Percentiles rank a stretch among this genome's conserved stretches.
These are phyloP conservation scores for Noctua janthe DNA, from an alignment of 2,888 invertebrate genomes.

Conservation along the genomic window DNA sequence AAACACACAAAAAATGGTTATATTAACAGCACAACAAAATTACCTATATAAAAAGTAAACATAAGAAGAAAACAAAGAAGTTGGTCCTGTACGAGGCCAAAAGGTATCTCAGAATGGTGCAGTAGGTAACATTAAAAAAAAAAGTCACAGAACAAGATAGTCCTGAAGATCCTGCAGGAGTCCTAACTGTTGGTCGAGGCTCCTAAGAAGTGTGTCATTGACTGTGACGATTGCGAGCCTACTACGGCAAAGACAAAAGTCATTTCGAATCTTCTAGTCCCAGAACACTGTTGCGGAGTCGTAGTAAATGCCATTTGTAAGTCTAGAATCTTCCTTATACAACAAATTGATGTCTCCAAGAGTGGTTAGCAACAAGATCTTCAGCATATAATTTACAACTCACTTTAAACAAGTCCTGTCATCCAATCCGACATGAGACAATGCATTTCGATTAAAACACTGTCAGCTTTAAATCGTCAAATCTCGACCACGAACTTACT, in stretches of 20 bases:
- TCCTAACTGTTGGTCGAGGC: background rate
- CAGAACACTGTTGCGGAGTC: background rate
- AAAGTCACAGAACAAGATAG: background rate
- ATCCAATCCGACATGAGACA: background rate
- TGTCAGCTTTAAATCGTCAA: conserved; percentile 27
- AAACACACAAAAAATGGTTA: too few species aligned
- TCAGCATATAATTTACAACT: conserved; percentile 13
- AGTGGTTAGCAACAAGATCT: conserved; percentile 35
- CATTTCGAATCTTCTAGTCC: background rate
- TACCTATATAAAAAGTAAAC: too few species aligned
- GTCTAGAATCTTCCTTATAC: background rate
- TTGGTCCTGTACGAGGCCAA: too few species aligned
- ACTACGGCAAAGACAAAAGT: background rate
- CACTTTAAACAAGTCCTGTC: conserved; percentile 18
- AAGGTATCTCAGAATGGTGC: too few species aligned
- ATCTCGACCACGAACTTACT: background rate
- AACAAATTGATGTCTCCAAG: background rate
- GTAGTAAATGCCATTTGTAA: background rate
- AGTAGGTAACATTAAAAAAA: too few species aligned
- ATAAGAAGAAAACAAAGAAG: too few species aligned
- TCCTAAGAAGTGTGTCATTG: background rate
- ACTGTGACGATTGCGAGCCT: background rate
- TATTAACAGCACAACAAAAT: too few species aligned
- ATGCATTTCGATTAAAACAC: conserved; percentile 44
- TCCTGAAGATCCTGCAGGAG: background rate